A percentile compares a stretch with the other conserved stretches of the same genome.
Conservation (phyloP, 2,888 invertebrate species). For the Latrodectus hesperus region DNA sequence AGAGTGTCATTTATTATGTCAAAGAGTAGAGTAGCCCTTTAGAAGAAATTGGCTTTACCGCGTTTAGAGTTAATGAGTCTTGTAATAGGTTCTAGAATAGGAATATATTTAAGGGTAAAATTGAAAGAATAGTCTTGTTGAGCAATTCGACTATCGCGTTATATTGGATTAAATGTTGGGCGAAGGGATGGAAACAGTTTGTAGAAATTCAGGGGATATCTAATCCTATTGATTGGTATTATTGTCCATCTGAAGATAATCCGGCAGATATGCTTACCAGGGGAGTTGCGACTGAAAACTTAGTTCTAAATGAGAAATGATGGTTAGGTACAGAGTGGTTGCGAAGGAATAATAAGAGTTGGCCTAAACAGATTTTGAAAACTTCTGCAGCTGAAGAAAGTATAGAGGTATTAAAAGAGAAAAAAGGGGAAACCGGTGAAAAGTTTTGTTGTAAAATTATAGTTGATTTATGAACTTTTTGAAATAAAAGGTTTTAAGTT, state of each 20-base stretch:
- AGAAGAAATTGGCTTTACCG: too few relatives aligned
- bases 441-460: too few relatives aligned
- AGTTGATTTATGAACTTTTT: too few relatives aligned
- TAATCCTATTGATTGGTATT: neutral
- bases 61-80: too few relatives aligned
- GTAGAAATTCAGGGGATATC: neutral
- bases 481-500: too few relatives aligned
- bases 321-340: neutral
- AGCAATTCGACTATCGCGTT: neutral
- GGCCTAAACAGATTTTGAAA: neutral
- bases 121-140: too few relatives aligned
- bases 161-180: neutral
- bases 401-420: neutral
- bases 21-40: too few relatives aligned
- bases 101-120: too few relatives aligned
- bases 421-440: neutral
- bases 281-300: neutral
- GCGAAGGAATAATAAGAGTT: neutral
- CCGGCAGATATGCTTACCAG: neutral
- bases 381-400: neutral
- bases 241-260: constrained; percentile 3
- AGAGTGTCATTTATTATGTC: too few relatives aligned
- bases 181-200: neutral
- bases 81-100: too few relatives aligned
- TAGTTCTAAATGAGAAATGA: too few relatives aligned